Evolutionary conservation across 2,113 vertebrate genomes (phyloP).

Genomic region (Chiloscyllium plagiosum): DNA sequence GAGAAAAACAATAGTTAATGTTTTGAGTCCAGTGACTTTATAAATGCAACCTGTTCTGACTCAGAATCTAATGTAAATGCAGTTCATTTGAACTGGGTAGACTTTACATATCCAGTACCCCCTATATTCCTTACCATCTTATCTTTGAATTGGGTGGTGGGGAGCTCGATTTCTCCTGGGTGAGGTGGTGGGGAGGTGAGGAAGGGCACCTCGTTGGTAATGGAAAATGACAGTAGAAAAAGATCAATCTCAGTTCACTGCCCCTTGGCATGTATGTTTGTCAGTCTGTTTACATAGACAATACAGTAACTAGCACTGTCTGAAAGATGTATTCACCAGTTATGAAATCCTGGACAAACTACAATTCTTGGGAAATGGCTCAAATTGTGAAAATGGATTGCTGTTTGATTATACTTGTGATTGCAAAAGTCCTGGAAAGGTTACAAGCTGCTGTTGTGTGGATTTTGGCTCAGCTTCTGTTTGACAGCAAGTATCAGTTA

Average conservation of each 20-base stretch:
- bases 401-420: neutral
- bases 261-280: neutral
- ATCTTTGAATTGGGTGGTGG: neutral
- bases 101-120: neutral
- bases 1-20: too few species aligned
- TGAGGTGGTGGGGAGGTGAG: neutral
- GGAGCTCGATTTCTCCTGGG: neutral
- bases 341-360: neutral
- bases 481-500: neutral
- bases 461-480: neutral
- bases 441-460: neutral
- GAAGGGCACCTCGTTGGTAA: neutral
- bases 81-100: neutral
- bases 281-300: neutral
- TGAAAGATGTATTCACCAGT: neutral
- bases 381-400: neutral
- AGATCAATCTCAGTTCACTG: neutral
- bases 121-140: neutral
- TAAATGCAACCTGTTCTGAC: too few species aligned
- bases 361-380: neutral
- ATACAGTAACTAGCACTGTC: neutral
- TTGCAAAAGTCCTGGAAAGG: neutral
- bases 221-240: neutral
- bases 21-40: too few species aligned
- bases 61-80: neutral